Evolutionary conservation across 2,113 vertebrate genomes (phyloP).

Genomic region (Scortum barcoo): DNA sequence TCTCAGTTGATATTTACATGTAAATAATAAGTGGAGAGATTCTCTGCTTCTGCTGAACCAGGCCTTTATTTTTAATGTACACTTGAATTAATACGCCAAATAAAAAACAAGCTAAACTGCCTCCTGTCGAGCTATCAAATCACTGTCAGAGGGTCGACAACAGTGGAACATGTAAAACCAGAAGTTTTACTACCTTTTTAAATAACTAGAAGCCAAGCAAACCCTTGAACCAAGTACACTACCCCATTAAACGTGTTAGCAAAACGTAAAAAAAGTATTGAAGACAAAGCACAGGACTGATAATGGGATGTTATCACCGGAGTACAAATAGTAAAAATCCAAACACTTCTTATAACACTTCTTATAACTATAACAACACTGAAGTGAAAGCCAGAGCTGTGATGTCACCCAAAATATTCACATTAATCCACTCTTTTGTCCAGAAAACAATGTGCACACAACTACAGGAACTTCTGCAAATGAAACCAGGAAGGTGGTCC

Average conservation of each 20-base stretch:
- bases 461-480: background rate
- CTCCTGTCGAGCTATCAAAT: too few relatives aligned
- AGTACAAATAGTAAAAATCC: background rate
- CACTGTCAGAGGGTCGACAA: too few relatives aligned
- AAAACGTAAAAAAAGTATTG: too few relatives aligned
- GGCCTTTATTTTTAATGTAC: too few relatives aligned
- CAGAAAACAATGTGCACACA: background rate
- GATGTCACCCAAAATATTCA: background rate
- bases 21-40: background rate
- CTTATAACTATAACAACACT: too few relatives aligned
- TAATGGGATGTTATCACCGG: background rate
- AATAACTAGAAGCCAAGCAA: too few relatives aligned
- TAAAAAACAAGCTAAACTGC: too few relatives aligned
- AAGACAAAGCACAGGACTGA: background rate
- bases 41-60: background rate
- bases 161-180: too few relatives aligned
- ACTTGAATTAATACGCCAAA: too few relatives aligned
- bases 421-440: background rate
- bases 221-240: background rate
- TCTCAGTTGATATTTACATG: background rate
- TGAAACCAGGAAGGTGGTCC: background rate
- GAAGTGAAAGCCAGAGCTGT: background rate
- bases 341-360: too few relatives aligned
- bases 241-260: background rate
- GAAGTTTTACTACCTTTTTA: too few relatives aligned